A percentile compares a stretch with the other conserved stretches of the same genome.
Conservation (phyloP, 2,113 vertebrate species). For the Xiphophorus maculatus region DNA sequence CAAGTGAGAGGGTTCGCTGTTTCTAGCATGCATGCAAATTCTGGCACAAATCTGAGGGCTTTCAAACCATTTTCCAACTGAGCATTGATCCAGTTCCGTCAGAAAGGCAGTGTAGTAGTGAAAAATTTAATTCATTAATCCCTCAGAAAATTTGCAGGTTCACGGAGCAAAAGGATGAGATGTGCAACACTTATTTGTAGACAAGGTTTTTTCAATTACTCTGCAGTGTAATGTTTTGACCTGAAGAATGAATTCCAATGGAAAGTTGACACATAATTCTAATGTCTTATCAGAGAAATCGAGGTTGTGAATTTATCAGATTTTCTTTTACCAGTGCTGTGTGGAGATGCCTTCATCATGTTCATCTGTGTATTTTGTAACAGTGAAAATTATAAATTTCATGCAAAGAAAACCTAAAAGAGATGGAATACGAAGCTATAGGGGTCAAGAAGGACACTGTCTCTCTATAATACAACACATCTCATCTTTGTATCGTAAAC, state of each 20-base stretch:
- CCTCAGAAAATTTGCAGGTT: not conserved
- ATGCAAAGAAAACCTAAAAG: constrained; percentile 9
- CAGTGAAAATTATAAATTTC: constrained; percentile 8
- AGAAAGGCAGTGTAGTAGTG: not conserved
- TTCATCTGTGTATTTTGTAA: constrained; percentile 12
- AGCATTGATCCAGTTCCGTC: constrained; percentile 19
- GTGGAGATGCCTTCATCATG: constrained; percentile 7
- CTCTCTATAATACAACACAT: constrained; percentile 45
- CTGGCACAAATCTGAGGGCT: constrained; percentile 23
- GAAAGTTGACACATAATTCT: constrained; percentile 17
- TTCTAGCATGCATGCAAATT: constrained; percentile 13
- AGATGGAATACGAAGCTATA: constrained; percentile 8
- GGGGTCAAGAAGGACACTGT: constrained; percentile 31
- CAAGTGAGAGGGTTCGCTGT: constrained; percentile 24
- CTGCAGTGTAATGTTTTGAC: constrained; percentile 10
- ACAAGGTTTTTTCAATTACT: not conserved
- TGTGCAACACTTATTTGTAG: not conserved
- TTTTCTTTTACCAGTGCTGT: not conserved
- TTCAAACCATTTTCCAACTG: constrained; percentile 11
- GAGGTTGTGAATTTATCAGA: not conserved
- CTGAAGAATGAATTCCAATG: not conserved
- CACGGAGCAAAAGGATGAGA: constrained; percentile 6
- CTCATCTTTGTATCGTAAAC: constrained; percentile 44
- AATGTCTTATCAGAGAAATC: not conserved
- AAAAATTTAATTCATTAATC: not conserved